Percentiles rank a stretch among this genome's conserved stretches.
Conservation (phyloP, 2,888 invertebrate genomes). For the Digitonthophagus gazella region DNA sequence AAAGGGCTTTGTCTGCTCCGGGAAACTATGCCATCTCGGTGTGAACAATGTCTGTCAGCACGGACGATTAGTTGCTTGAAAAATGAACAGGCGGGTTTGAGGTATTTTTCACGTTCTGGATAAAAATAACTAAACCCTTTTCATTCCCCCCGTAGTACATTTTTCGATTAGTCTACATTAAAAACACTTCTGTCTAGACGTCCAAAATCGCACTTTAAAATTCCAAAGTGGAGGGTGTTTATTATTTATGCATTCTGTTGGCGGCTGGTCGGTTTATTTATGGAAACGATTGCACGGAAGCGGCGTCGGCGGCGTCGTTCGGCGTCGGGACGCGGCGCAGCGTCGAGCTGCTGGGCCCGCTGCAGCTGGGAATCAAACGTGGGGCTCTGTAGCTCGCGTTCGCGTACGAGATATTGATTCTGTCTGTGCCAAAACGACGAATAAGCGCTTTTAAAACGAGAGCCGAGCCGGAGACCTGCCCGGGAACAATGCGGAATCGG, state of each 20-base stretch:
- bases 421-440: conserved; percentile 16
- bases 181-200: too few relatives aligned
- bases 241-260: neutral
- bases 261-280: neutral
- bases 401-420: conserved; percentile 15
- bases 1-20: neutral
- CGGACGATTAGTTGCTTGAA: neutral
- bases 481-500: neutral
- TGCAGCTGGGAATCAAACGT: neutral
- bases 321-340: too few relatives aligned
- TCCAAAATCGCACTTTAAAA: too few relatives aligned
- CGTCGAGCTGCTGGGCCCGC: neutral
- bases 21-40: neutral
- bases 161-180: too few relatives aligned
- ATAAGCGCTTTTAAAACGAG: conserved; percentile 9
- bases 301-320: neutral
- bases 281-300: neutral
- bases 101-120: too few relatives aligned
- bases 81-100: neutral
- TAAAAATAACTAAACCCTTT: too few relatives aligned
- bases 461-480: neutral
- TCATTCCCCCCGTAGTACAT: too few relatives aligned
- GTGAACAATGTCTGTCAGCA: neutral
- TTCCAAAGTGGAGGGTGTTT: neutral
- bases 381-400: neutral